Base-by-base conservation (phyloP, 2,888 invertebrate species). In the Belgica antarctica region DNA sequence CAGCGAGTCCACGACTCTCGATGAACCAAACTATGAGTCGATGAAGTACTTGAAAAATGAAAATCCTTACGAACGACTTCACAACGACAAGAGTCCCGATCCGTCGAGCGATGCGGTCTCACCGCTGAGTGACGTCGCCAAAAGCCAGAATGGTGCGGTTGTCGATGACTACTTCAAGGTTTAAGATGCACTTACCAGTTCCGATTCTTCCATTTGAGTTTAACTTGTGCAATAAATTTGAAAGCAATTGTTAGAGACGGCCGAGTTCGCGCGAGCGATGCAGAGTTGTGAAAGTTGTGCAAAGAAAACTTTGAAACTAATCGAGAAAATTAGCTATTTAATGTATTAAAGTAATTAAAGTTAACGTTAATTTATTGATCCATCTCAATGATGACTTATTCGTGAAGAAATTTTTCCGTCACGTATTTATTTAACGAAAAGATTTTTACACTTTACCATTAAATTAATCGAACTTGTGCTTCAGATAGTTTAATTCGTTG, bases 1-100 rank as follows among this genome's bases (percentile, higher is more conserved):
- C 73, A 90, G 89, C 75, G 90, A 90, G 77, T 87, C 87, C 0
- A 47, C 61, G 15, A 70, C 46, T 1, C n/a, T 24, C 10, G 46
- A 31, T 10, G 90, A 91, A 81, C 90, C 90, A 0, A 91, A 91
- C 77, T 92, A 92, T 75, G 91, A 92, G 77, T 90, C 89, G 73
- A 90, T 92, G 0, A 88, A 88, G 73, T 90, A 89, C 78, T 83
- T 87, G 74, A 81, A 79, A 71, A n/a, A n/a, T n/a, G 88, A 87
- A 65, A 88, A 89, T 63, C 88, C 89, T 0, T 89, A 89, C 72
- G 89, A 89, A 75, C 83, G 83, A 74, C 80, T 87, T 12, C 80
- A 83, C 52, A 80, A 79, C 24, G 82, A 81, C 24, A 73, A 73
- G 10, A 75, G 62, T 63, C 41, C 31, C 10, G 62, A 63, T 63